Conservation (phyloP, 2,113 vertebrate species). For the Redunca redunca region DNA sequence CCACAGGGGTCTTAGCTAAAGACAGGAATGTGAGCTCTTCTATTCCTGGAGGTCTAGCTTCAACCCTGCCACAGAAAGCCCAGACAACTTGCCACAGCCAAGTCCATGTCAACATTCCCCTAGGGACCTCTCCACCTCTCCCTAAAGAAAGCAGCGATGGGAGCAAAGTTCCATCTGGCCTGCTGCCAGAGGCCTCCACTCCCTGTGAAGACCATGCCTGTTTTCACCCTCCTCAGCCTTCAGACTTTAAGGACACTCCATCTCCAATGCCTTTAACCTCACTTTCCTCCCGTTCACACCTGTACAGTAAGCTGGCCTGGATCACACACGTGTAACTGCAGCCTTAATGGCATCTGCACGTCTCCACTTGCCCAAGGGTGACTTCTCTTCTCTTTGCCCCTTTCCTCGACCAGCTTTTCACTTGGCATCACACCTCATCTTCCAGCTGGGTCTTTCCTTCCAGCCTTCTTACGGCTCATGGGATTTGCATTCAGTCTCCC, state of each 20-base stretch:
- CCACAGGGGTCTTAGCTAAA: background rate
- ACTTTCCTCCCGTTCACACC: background rate
- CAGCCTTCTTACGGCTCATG: background rate
- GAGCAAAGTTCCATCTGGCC: background rate
- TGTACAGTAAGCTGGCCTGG: background rate
- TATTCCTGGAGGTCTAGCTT: background rate
- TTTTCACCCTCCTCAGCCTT: background rate
- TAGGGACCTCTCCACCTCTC: background rate
- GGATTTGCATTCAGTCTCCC: background rate
- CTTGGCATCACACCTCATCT: background rate
- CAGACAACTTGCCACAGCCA: background rate
- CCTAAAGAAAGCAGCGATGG: background rate
- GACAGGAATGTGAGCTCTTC: background rate
- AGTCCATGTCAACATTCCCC: background rate
- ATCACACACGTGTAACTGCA: background rate
- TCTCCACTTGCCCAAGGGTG: background rate
- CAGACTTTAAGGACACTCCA: background rate
- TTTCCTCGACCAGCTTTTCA: background rate
- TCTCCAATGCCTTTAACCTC: background rate
- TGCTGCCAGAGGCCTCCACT: background rate
- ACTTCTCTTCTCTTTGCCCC: background rate
- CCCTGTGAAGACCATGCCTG: background rate
- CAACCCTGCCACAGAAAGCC: background rate
- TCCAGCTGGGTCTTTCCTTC: background rate
- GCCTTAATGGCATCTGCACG: accelerated